Base-by-base conservation (phyloP, 2,113 vertebrate species). In the Laticauda colubrina region DNA sequence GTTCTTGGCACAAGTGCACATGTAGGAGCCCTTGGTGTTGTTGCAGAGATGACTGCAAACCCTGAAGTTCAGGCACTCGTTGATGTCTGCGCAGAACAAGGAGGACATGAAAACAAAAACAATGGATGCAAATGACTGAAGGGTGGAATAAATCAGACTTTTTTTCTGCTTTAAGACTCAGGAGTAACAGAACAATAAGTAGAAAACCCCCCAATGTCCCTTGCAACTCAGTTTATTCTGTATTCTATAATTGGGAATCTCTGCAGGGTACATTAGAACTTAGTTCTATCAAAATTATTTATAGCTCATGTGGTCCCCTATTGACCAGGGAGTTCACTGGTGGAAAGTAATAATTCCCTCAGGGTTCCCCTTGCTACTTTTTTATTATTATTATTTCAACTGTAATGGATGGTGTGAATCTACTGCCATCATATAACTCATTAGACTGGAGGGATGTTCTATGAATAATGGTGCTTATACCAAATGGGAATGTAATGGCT, bases 1-100 rank as follows among this genome's bases (percentile, higher is more conserved):
- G 96, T 99, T 98, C 91, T 99, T 99, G 55, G 98, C 97, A 1
- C 99, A 99, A 97, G 98, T 99, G 97, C 99, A 99, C 95, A 99
- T 96, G 59, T 99, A 97, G 59, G 99, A 98, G 54, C 99, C 99
- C 96, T 99, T 99, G 93, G 99, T 99, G 97, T 99, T 99, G 98
- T 99, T 99, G 96, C 99, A 99, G 94, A 99, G 97, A 91, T 99
- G 99, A 0, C 99, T 99, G 96, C 99, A 99, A 85, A 98, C 97
- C 29, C 98, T 99, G 0, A 99, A 99, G 92, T 97, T 98, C 89
- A 98, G 96, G 96, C 99, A 99, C 96, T 99, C 99, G 0, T 99
- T 99, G 95, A 98, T 97, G 69, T 99, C 99, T 99, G 95, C 1
- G 29, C 93, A 87, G 89, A 85, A 10, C 15, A 0, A 0, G 43